Evolutionary conservation across 2,113 vertebrate genomes (phyloP).

Genomic region (Conger conger): DNA sequence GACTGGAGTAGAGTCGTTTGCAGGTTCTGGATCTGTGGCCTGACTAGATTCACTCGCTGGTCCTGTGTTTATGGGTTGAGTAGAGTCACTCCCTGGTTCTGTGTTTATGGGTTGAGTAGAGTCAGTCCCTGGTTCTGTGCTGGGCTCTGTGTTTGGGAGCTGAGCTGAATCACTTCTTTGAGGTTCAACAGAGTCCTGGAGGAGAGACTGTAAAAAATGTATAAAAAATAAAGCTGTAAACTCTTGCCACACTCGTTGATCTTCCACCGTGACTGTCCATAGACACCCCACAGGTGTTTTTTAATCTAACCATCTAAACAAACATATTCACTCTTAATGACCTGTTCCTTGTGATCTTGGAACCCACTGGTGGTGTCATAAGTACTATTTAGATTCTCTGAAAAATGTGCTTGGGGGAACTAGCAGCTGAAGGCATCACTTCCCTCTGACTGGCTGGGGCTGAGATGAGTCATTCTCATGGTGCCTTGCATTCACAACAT

Average conservation of each 20-base stretch:
- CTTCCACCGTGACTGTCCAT: neutral
- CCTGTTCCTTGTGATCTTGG: too few species aligned
- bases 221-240: neutral
- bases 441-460: slow-evolving; percentile 19
- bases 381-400: neutral
- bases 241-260: neutral
- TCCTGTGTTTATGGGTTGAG: neutral
- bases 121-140: slow-evolving; percentile 5
- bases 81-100: slow-evolving; percentile 17
- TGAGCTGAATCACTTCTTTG: slow-evolving; percentile 29
- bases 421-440: slow-evolving; percentile 25
- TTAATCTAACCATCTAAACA: too few species aligned
- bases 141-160: neutral
- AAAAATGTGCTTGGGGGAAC: neutral
- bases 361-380: too few species aligned
- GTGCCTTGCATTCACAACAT: neutral
- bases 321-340: neutral
- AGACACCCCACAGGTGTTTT: neutral
- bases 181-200: slow-evolving; percentile 35
- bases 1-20: slow-evolving; percentile 26
- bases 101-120: slow-evolving; percentile 18
- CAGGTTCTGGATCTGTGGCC: neutral
- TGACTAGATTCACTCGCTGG: slow-evolving; percentile 26
- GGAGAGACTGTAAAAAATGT: slow-evolving; percentile 12
- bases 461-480: neutral